These are phyloP conservation scores for Hylomyscus alleni DNA, from an alignment of 2,797 vertebrate genomes.

Conservation along the genomic window DNA sequence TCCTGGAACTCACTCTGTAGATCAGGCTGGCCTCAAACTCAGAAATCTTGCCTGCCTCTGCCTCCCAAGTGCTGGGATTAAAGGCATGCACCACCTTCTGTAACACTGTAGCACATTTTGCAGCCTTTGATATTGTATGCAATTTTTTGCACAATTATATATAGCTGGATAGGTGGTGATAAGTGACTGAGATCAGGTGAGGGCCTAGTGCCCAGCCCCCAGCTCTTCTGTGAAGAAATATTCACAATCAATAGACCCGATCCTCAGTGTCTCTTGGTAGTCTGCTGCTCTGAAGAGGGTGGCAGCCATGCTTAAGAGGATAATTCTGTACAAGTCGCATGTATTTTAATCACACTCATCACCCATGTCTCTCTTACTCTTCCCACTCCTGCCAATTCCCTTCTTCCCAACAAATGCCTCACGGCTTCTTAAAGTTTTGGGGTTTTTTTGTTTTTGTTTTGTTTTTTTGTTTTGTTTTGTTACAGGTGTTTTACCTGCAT, in stretches of 20 bases:
- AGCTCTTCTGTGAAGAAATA: background rate
- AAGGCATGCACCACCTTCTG: no score
- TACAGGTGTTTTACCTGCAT: background rate
- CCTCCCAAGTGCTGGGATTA: no score
- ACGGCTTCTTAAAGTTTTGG: background rate
- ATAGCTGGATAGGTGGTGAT: background rate
- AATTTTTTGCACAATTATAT: background rate
- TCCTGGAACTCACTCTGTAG: no score
- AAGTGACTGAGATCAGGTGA: background rate
- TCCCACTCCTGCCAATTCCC: no score
- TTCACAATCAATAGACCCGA: background rate
- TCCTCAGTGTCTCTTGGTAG: background rate
- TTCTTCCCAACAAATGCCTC: background rate
- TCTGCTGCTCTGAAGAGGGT: background rate
- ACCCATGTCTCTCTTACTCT: no score
- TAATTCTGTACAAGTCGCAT: background rate
- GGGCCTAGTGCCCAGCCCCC: no score
- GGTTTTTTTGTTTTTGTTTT: background rate
- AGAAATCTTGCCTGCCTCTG: no score
- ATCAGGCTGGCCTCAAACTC: no score
- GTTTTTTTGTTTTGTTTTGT: background rate
- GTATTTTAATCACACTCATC: background rate
- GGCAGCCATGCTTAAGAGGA: background rate
- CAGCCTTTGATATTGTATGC: background rate
- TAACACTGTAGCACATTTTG: background rate